Conservation (phyloP, 2,113 vertebrate genomes). For the Pogona vitticeps region DNA sequence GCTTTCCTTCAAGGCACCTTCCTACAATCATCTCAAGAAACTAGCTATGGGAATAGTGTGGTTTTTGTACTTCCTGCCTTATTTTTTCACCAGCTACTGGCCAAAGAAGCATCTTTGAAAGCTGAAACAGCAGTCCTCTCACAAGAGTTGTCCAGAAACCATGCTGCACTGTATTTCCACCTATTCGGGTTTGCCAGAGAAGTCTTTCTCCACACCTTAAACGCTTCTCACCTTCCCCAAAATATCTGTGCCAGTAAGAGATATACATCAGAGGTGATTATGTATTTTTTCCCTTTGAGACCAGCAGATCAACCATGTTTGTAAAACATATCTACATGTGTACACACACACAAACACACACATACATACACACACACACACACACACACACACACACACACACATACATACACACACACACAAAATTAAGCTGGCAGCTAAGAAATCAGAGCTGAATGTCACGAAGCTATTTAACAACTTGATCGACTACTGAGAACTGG, state of each 20-base stretch:
- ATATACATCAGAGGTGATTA: not conserved
- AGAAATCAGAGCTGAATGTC: not conserved
- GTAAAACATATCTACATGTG: too few species aligned
- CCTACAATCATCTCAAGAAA: not conserved
- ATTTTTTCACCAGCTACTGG: not conserved
- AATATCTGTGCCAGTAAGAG: not conserved
- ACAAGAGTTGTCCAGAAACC: not conserved
- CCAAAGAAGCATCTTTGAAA: not conserved
- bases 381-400: not conserved
- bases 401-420: not conserved
- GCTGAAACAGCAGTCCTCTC: not conserved
- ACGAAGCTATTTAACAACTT: not conserved
- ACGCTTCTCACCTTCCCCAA: too few species aligned
- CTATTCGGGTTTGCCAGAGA: not conserved
- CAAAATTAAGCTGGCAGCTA: not conserved
- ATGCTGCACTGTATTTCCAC: not conserved
- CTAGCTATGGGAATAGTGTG: not conserved
- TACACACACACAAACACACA: too few species aligned
- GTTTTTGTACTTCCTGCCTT: not conserved
- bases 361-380: not conserved
- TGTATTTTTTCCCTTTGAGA: not conserved
- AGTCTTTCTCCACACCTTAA: not conserved
- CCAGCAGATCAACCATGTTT: not conserved
- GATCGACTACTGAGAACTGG: slow-evolving; percentile 9
- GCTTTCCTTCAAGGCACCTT: not conserved